Conservation (phyloP, 1,140 invertebrate species). For the Drosophila albomicans region DNA sequence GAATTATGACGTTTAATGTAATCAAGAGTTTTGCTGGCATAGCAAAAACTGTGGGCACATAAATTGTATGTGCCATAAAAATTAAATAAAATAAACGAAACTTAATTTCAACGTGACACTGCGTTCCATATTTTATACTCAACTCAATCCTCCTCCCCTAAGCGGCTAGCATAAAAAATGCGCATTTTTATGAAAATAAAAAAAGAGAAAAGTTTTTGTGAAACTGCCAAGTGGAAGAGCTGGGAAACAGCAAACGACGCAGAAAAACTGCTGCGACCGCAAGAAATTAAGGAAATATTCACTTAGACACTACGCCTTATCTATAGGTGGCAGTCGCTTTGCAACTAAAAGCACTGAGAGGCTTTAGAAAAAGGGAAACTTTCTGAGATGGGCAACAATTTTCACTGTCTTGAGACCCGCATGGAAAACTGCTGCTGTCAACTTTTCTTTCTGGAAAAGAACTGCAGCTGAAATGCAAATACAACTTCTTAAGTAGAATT, state of each 20-base stretch:
- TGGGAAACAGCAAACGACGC: conserved; percentile 38
- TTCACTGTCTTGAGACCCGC: not conserved
- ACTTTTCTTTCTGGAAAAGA: conserved; percentile 8
- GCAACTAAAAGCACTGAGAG: conserved; percentile 16
- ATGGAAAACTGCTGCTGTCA: conserved; percentile 1
- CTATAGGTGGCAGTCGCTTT: conserved; percentile 27
- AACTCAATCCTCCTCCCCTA: not conserved
- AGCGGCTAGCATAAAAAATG: conserved; percentile 44
- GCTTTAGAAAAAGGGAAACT: not conserved
- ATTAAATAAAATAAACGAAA: conserved; percentile 51
- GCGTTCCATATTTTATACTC: conserved; percentile 6
- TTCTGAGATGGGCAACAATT: not conserved
- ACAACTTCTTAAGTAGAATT: conserved; percentile 5
- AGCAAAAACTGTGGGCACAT: conserved; percentile 22
- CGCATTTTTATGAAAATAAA: conserved; percentile 43
- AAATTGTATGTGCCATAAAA: conserved; percentile 48
- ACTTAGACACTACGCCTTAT: conserved; percentile 65
- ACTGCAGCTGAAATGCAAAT: conserved; percentile 36
- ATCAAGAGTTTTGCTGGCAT: conserved; percentile 25
- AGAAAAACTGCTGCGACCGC: conserved; percentile 71
- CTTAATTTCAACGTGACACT: conserved; percentile 46
- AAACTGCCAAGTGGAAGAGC: conserved; percentile 39
- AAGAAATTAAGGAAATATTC: conserved; percentile 74
- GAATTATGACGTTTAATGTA: conserved; percentile 15
- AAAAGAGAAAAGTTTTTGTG: conserved; percentile 44